Base-by-base conservation (phyloP, 2,113 vertebrate species). In the Gorsachius goisagi region DNA sequence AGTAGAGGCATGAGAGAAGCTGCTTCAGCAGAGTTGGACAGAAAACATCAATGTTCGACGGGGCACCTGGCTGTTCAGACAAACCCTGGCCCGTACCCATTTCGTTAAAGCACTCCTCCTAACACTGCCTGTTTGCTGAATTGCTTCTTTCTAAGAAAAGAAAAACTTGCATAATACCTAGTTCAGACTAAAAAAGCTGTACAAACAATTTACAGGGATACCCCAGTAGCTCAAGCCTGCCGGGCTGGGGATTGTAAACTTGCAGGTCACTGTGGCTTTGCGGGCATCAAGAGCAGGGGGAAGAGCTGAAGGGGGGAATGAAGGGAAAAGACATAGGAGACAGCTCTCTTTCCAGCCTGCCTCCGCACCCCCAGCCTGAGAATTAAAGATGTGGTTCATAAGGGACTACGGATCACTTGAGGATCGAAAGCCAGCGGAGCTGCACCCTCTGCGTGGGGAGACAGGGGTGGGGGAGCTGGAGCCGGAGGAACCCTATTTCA, bases 391-490 rank as follows among this genome's bases (percentile, higher is more conserved):
- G 5, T 73, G 17, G 15, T 45, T 79, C 20, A 2, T 32, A 83
- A 44, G 22, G 37, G 28, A 16, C 39, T 30, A 9, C 2, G 8
- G 21, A 14, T 44, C 23, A 24, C 53, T 20, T 62, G 27, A 56
- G 62, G 24, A 23, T 26, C 11, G 28, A 76, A 81, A 71, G 37
- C 28, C 64, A 64, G 58, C 18, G 27, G 63, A 69, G 45, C 37
- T 50, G 23, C 47, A 39, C 22, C 21, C 22, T 35, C 56, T 62
- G 19, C 0, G 2, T 0, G 0, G 15, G 4, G 12, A n/a, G 30
- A 41, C 16, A 41, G 20, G 53, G 30, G 26, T 17, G 16, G 2
- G 26, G 26, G 12, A 72, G 13, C n/a, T 10, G 64, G 15, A 72
- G 64, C 44, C 7, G 0, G 24, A 53, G 52, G 22, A 93, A 33